A percentile compares a stretch with the other conserved stretches of the same genome.
These are phyloP conservation scores for Andrena marginata DNA, from an alignment of 2,888 invertebrate species.

Conservation along the genomic window DNA sequence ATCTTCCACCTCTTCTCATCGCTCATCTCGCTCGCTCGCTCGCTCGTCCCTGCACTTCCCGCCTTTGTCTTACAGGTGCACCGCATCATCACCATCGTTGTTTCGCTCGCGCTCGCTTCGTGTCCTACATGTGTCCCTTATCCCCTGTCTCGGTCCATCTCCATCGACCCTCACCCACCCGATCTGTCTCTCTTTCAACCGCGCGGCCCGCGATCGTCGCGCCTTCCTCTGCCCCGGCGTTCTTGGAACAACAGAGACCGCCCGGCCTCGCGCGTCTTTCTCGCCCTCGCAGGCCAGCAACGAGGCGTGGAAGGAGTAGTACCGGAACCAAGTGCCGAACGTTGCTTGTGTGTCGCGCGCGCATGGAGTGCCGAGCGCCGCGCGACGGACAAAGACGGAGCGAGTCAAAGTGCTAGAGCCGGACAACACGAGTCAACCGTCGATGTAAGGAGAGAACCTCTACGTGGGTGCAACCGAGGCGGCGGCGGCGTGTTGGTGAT, in stretches of 20 bases:
- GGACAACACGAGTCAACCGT: constrained; percentile 71
- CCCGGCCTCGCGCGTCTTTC: constrained; percentile 21
- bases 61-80: constrained; percentile 54
- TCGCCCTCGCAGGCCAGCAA: constrained; percentile 34
- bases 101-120: constrained; percentile 48
- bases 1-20: constrained; percentile 61
- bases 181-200: constrained; percentile 30
- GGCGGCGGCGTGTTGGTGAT: constrained; percentile 47
- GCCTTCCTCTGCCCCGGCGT: constrained; percentile 38
- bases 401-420: constrained; percentile 68
- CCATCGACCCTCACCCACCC: constrained; percentile 25
- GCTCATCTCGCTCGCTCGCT: constrained; percentile 47
- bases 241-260: constrained; percentile 45
- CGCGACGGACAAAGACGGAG: constrained; percentile 55
- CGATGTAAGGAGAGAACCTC: constrained; percentile 70
- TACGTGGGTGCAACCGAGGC: constrained; percentile 62
- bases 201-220: constrained; percentile 23
- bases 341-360: constrained; percentile 63
- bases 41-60: constrained; percentile 16
- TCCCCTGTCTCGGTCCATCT: constrained; percentile 25
- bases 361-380: constrained; percentile 39
- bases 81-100: constrained; percentile 47
- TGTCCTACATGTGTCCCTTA: constrained; percentile 27
- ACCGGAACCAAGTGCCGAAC: constrained; percentile 69
- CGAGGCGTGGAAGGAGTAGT: constrained; percentile 55